Base-by-base conservation (phyloP, 2,888 invertebrate species). In the Andrena chrysosceles region DNA sequence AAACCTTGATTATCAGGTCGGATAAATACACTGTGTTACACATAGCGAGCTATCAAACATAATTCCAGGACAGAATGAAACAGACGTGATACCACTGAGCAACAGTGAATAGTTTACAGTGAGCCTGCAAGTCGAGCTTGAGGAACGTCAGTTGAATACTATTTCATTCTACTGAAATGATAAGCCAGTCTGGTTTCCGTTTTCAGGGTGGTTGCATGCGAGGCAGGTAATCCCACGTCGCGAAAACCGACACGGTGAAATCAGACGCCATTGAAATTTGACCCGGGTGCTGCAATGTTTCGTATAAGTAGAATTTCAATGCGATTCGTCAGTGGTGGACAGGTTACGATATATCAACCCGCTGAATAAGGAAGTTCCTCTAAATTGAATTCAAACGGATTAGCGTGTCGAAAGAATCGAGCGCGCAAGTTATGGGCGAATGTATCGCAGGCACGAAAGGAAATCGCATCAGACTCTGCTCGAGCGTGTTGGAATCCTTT, bases 401-500 rank as follows among this genome's bases (percentile, higher is more conserved):
- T 31, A 60, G 7, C 29, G 10, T 42, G 29, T 8, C n/a, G 35
- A 42, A n/a, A 29, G 26, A 5, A 13, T 31, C 33, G 7, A 8
- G 13, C 2, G 7, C 1, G 26, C 33, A 16, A 33, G 23, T 20
- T 20, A 54, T 54, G 20, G 20, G 20, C 16, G 1, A 26, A 70
- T n/a, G 31, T 62, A 63, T n/a, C 63, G 69, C 26, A 48, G 5
- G 10, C 13, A 4, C 33, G 52, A 56, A 16, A 48, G 23, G 16
- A 76, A 73, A 83, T 83, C 73, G 54, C 49, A 73, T 83, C 69
- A 77, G 69, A 69, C 20, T 29, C 59, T 62, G 1, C 29, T 71
- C 60, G 66, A 52, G 60, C 59, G 31, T 16, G 31, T 31, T 26
- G 26, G 33, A 63, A 56, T 56, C 26, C 71, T 31, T 49, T 10